Percentiles rank a stretch among this genome's conserved stretches.
Conservation (phyloP, 2,888 invertebrate genomes). For the Caenorhabditis afra region DNA sequence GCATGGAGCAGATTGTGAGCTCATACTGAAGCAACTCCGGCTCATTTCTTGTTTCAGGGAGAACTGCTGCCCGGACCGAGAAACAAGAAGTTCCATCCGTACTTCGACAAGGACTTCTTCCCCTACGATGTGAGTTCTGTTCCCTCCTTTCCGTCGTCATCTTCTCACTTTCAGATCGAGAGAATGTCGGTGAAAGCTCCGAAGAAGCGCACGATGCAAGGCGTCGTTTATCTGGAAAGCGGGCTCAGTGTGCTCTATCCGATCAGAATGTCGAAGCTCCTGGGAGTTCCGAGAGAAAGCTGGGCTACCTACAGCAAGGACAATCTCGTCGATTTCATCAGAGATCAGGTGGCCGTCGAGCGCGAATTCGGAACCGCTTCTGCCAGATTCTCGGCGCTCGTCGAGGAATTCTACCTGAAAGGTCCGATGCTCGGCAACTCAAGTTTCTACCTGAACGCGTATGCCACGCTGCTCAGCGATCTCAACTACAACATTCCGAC, state of each 20-base stretch:
- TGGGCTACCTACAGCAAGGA: slow-evolving; percentile 56
- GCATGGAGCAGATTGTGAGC: slow-evolving; percentile 70
- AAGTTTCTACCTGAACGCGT: slow-evolving; percentile 66
- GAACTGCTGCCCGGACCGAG: slow-evolving; percentile 55
- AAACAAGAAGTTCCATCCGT: slow-evolving; percentile 67
- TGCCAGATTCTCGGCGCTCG: slow-evolving; percentile 39
- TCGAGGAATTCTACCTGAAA: slow-evolving; percentile 62
- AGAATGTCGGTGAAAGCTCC: slow-evolving; percentile 66
- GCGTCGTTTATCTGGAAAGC: slow-evolving; percentile 63
- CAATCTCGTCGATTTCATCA: slow-evolving; percentile 53
- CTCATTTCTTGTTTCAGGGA: slow-evolving; percentile 41
- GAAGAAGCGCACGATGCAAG: slow-evolving; percentile 66
- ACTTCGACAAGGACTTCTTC: slow-evolving; percentile 69
- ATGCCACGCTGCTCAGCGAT: slow-evolving; percentile 67
- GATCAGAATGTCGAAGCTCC: slow-evolving; percentile 35
- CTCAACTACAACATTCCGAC: slow-evolving; percentile 70
- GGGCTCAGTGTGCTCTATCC: slow-evolving; percentile 51
- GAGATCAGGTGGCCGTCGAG: slow-evolving; percentile 50
- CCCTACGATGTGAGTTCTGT: slow-evolving; percentile 59
- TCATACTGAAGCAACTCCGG: background rate
- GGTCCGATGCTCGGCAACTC: slow-evolving; percentile 59
- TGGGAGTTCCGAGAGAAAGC: slow-evolving; percentile 50
- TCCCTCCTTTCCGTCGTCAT: background rate
- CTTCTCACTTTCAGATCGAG: slow-evolving; percentile 51
- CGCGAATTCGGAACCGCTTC: slow-evolving; percentile 48